phyloP scores from a whole-genome alignment of 1,140 invertebrate species.

The Pentalonia nigronervosa region DNA sequence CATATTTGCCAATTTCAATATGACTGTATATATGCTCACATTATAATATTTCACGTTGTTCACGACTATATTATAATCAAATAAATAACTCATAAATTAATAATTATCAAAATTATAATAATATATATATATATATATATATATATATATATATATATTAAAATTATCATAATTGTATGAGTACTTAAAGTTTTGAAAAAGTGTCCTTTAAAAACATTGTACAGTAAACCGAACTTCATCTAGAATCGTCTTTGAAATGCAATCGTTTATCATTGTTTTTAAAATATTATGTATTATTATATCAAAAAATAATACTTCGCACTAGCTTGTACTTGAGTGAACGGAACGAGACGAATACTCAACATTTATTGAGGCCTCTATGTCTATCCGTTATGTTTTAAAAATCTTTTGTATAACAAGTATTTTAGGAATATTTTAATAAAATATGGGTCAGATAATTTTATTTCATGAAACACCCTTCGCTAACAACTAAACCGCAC shows the following conservation, averaged over 20 bases:
- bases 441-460: not conserved
- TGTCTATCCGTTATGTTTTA: not conserved
- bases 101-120: too few species aligned
- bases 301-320: too few species aligned
- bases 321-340: not conserved
- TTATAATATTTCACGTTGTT: not conserved
- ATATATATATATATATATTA: too few species aligned
- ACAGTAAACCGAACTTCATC: not conserved
- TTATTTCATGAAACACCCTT: not conserved
- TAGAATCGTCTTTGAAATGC: not conserved
- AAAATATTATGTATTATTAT: not conserved
- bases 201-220: not conserved
- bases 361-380: not conserved
- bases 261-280: not conserved
- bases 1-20: not conserved
- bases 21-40: not conserved
- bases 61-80: not conserved
- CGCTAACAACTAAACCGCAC: not conserved
- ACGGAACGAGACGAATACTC: not conserved
- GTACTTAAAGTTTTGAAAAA: not conserved
- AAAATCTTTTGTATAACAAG: not conserved
- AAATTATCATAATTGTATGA: too few species aligned
- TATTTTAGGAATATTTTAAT: not conserved
- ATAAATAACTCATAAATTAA: not conserved
- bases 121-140: too few species aligned